Evolutionary conservation across 2,888 invertebrate genomes (phyloP).

Genomic region (Chymomyza amoena): DNA sequence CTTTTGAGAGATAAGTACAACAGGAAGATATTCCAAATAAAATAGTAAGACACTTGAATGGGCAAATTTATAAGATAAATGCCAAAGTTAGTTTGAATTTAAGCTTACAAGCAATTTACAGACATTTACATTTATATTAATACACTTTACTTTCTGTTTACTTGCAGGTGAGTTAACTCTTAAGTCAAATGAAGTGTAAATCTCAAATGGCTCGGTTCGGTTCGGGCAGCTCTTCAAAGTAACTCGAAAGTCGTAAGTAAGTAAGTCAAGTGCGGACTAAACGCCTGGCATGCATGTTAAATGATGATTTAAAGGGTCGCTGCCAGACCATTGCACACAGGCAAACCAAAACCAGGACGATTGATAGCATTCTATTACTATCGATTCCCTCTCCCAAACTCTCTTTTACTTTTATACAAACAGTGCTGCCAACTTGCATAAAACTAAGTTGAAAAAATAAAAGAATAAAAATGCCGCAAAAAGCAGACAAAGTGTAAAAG

Average conservation of each 20-base stretch:
- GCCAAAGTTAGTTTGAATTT: not conserved
- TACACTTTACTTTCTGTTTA: conserved; percentile 19
- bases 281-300: not conserved
- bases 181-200: not conserved
- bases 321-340: not conserved
- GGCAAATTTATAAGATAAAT: not conserved
- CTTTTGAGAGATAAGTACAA: conserved; percentile 7
- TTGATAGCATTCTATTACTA: not conserved
- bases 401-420: not conserved
- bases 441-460: not conserved
- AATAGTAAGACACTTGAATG: not conserved
- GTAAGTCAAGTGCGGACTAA: not conserved
- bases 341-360: not conserved
- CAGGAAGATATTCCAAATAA: not conserved
- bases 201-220: not conserved
- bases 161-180: conserved; percentile 22
- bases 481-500: conserved; percentile 1
- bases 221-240: not conserved
- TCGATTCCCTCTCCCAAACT: not conserved
- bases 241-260: not conserved
- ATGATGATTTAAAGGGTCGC: not conserved
- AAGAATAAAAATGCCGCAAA: not conserved
- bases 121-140: conserved; percentile 38
- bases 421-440: not conserved
- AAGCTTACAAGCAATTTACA: conserved; percentile 6